These are phyloP conservation scores for Cossypha heuglini DNA, from an alignment of 2,797 vertebrate genomes.

Conservation along the genomic window DNA sequence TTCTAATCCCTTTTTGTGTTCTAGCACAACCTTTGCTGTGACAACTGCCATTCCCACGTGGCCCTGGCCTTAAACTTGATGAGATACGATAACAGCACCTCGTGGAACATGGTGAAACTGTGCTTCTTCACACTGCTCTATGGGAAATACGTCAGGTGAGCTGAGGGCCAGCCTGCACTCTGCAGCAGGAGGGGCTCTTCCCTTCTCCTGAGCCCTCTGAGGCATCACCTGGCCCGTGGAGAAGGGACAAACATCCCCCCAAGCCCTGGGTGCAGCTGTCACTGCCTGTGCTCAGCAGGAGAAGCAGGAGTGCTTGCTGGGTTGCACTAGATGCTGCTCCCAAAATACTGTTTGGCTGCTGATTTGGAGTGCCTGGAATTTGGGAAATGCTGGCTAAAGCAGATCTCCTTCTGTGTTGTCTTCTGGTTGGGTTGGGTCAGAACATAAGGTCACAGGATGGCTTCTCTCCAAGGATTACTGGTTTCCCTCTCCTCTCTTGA, in stretches of 20 bases:
- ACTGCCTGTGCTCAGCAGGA: neutral
- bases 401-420: neutral
- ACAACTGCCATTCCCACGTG: constrained; percentile 99
- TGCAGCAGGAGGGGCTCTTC: neutral
- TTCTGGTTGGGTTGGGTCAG: constrained; percentile 1
- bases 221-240: neutral
- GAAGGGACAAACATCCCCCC: neutral
- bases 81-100: constrained; percentile 90
- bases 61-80: constrained; percentile 96
- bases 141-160: constrained; percentile 92
- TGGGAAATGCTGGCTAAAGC: neutral
- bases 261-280: neutral
- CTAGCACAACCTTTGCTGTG: constrained; percentile 96
- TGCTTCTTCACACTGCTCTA: constrained; percentile 86
- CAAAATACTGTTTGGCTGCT: neutral
- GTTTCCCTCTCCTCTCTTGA: neutral
- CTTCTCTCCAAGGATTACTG: constrained; percentile 20
- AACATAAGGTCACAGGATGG: constrained; percentile 37
- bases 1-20: neutral
- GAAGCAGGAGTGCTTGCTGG: neutral
- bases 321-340: neutral
- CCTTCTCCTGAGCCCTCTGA: neutral
- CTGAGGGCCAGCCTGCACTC: neutral
- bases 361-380: neutral
- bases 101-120: constrained; percentile 97